phyloP scores from a whole-genome alignment of 92 coral and sea anemone species.

The Muricea muricata region DNA sequence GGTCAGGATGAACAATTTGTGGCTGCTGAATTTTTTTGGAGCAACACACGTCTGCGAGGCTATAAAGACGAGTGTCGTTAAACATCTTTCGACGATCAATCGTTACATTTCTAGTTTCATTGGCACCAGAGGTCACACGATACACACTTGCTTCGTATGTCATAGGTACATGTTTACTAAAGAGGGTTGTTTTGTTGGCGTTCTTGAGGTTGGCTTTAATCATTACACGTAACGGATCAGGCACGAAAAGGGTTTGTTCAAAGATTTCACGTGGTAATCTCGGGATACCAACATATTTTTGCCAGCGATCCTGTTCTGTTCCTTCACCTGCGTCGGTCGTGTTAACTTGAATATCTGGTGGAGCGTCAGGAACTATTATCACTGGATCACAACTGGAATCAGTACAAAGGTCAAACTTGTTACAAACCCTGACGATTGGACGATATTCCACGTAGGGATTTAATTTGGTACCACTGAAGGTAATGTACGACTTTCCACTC shows the following conservation, averaged over 20 bases:
- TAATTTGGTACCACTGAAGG: constrained; percentile 66
- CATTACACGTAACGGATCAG: constrained; percentile 53
- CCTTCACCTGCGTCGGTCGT: constrained; percentile 70
- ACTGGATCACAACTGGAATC: constrained; percentile 82
- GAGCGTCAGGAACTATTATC: constrained; percentile 77
- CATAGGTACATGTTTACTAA: constrained; percentile 69
- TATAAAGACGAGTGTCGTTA: constrained; percentile 9
- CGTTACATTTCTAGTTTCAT: constrained; percentile 63
- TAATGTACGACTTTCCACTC: constrained; percentile 68
- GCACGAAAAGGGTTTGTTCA: constrained; percentile 74
- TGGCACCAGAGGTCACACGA: constrained; percentile 77
- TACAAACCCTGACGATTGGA: constrained; percentile 77
- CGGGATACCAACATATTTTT: constrained; percentile 74
- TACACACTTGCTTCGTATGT: constrained; percentile 74
- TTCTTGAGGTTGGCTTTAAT: constrained; percentile 46
- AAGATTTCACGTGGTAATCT: constrained; percentile 55
- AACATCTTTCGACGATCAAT: background rate
- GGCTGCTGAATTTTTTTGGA: constrained; percentile 50
- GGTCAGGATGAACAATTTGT: constrained; percentile 63
- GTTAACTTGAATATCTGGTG: constrained; percentile 65
- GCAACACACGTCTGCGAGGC: constrained; percentile 61
- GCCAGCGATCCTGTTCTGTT: constrained; percentile 81
- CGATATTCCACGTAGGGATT: constrained; percentile 80
- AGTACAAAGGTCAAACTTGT: constrained; percentile 72
- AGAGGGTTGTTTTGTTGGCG: constrained; percentile 53